A percentile compares a stretch with the other conserved stretches of the same genome.
phyloP scores from a whole-genome alignment of 2,113 vertebrate species.

The Trogon surrucura region DNA sequence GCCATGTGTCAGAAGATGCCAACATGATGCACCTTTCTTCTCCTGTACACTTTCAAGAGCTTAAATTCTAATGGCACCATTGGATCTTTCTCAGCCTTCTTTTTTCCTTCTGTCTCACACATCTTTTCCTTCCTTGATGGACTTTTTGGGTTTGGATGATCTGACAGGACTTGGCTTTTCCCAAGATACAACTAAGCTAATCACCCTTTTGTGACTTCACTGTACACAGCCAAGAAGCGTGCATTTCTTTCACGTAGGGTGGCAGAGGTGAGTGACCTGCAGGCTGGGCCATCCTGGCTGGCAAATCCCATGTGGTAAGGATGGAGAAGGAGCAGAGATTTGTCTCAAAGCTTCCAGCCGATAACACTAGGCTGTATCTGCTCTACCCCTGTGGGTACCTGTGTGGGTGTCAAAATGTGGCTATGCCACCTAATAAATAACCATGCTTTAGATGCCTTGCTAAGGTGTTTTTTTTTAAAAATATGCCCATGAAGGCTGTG shows the following conservation, averaged over 20 bases:
- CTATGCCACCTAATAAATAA: not conserved
- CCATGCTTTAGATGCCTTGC: not conserved
- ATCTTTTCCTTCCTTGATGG: not conserved
- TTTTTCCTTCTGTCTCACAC: not conserved
- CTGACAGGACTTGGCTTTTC: not conserved
- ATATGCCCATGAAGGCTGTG: not conserved
- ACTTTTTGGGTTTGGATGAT: not conserved
- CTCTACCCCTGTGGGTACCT: not conserved
- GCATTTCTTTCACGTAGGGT: not conserved
- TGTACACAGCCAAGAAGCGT: accelerated
- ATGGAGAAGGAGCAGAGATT: not conserved
- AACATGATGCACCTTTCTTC: not conserved
- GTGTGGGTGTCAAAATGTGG: not conserved
- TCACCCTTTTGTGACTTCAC: not conserved
- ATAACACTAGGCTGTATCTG: accelerated
- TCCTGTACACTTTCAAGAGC: not conserved
- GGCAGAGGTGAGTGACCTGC: not conserved
- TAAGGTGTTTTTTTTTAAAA: not conserved
- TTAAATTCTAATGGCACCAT: not conserved
- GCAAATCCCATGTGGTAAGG: not conserved
- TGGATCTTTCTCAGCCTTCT: not conserved
- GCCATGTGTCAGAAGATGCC: accelerated
- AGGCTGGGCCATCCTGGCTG: not conserved
- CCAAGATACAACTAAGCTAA: not conserved
- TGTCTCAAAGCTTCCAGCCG: not conserved